Evolutionary conservation across 2,888 invertebrate species (phyloP), one percentile per base, ranked within the genome.

Genomic region (Diaperis boleti): DNA sequence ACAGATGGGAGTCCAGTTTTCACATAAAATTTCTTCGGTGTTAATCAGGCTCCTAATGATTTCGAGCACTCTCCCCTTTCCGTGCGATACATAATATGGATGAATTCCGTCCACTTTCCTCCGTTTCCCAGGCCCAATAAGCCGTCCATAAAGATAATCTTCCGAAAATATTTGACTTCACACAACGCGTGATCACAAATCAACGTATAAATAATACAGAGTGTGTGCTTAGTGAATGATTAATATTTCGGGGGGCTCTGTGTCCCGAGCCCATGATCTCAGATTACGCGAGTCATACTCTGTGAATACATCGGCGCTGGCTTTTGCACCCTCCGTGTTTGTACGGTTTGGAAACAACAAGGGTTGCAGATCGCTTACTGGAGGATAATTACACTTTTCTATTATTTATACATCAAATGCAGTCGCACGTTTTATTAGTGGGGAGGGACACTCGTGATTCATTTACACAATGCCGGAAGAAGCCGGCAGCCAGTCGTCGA

Each of bases 201-300:
- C 74, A 74, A 73, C 72, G 69, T 68, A 73, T 74, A 74, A 74
- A 75, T 74, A 73, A 75, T 71, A 69, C 60, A 64, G 68, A 66
- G 69, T 70, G 71, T 72, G 72, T 70, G 68, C 69, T 67, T 69
- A 72, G 67, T 68, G 69, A 70, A 73, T 75, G 75, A 75, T 75
- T 75, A 74, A 75, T 75, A 74, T 72, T 66, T 70, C 65, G 60
- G 68, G 72, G 68, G 64, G 65, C 63, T 62, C 59, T 60, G 49
- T 65, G 68, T 70, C 68, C 68, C 65, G 68, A 68, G 70, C 65
- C 66, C 67, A 69, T 73, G 72, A 74, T 73, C 73, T 68, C 63
- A 72, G 73, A 78, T 78, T 79, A 78, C 75, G 73, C 77, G 76
- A 75, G 74, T 77, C 77, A 76, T 77, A 74, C 76, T 75, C 73